Evolutionary conservation across 2,113 vertebrate genomes (phyloP).

Genomic region (Antechinus flavipes): DNA sequence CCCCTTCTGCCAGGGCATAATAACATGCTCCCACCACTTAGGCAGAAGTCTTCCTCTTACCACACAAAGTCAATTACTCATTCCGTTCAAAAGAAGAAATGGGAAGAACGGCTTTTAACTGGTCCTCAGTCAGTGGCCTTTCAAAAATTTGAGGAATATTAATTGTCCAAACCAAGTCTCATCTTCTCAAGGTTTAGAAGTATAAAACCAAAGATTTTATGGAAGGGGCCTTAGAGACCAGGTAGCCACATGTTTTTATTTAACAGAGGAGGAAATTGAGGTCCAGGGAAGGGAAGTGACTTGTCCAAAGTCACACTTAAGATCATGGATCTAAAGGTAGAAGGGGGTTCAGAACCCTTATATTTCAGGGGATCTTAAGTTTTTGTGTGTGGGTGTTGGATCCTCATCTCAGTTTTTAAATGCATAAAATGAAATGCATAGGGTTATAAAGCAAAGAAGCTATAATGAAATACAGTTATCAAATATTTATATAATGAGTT

Average conservation of each 20-base stretch:
- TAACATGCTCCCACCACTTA: neutral
- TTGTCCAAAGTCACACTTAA: neutral
- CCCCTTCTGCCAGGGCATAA: neutral
- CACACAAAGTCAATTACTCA: neutral
- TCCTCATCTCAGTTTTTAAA: neutral
- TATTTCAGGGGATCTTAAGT: neutral
- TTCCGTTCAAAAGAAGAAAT: neutral
- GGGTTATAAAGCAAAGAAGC: neutral
- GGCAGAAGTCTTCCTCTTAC: neutral
- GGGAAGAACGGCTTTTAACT: neutral
- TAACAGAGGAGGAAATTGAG: neutral
- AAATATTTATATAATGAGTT: neutral
- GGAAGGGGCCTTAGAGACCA: neutral
- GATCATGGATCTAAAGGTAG: neutral
- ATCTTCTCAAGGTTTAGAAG: neutral
- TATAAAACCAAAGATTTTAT: neutral
- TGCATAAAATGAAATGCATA: neutral
- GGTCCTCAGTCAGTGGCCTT: neutral
- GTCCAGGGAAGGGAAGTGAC: neutral
- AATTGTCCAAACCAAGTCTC: neutral
- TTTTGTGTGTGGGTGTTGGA: neutral
- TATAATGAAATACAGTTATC: neutral
- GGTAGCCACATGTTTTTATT: neutral
- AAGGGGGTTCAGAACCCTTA: neutral
- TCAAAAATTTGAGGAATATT: neutral